A percentile compares a stretch with the other conserved stretches of the same genome.
Evolutionary conservation across 2,113 vertebrate species (phyloP).

Genomic region (Laterallus jamaicensis): DNA sequence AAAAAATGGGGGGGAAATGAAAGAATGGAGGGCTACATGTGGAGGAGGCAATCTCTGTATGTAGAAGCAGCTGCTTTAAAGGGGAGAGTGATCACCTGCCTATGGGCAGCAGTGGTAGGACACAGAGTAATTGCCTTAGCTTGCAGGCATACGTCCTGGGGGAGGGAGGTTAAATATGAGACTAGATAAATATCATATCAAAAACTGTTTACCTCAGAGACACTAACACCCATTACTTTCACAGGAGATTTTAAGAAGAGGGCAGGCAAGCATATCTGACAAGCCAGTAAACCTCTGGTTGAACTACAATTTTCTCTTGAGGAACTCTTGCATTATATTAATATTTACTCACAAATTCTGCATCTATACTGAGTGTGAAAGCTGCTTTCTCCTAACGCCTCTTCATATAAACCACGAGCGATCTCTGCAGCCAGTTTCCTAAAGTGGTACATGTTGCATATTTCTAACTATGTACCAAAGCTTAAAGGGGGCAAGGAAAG

Average conservation of each 20-base stretch:
- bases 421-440: background rate
- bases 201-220: background rate
- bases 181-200: background rate
- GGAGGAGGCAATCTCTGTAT: background rate
- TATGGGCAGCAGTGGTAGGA: background rate
- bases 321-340: background rate
- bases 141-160: background rate
- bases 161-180: background rate
- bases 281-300: background rate
- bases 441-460: background rate
- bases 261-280: background rate
- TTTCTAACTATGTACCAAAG: background rate
- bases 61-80: background rate
- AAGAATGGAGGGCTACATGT: background rate
- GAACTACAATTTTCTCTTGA: background rate
- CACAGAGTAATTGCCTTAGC: background rate
- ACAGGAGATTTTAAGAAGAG: background rate
- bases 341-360: background rate
- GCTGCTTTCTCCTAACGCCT: background rate
- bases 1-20: background rate
- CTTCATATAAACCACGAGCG: background rate
- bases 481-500: constrained; percentile 10
- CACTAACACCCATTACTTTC: background rate
- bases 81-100: background rate
- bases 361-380: background rate